Percentiles rank a stretch among this genome's conserved stretches.
Evolutionary conservation across 2,113 vertebrate genomes (phyloP).

Genomic region (Pogona vitticeps): DNA sequence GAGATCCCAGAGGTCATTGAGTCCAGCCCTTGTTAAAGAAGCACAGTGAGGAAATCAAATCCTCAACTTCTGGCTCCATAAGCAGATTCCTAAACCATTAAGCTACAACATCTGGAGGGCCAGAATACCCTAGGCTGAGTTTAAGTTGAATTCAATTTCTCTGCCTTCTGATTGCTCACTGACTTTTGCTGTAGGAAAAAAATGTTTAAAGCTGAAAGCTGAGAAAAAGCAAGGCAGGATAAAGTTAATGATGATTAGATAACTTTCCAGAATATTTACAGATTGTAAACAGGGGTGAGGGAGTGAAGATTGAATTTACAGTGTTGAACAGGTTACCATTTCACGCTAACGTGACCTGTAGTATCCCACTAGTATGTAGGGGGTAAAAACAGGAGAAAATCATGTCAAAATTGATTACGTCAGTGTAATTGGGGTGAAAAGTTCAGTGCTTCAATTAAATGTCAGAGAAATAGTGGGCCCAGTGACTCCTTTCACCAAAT

Average conservation of each 20-base stretch:
- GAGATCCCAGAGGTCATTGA: too few relatives aligned
- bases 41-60: too few relatives aligned
- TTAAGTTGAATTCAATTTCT: too few relatives aligned
- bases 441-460: conserved; percentile 48
- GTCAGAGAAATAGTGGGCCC: conserved; percentile 28
- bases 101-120: too few relatives aligned
- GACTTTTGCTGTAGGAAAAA: not conserved
- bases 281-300: not conserved
- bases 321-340: conserved; percentile 49
- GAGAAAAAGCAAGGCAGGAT: conserved; percentile 29
- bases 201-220: conserved; percentile 39
- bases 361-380: conserved; percentile 41
- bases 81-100: too few relatives aligned
- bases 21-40: too few relatives aligned
- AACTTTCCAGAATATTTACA: conserved; percentile 43
- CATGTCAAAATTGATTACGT: conserved; percentile 58
- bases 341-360: conserved; percentile 47
- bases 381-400: conserved; percentile 32
- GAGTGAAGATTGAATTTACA: conserved; percentile 47
- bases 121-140: too few relatives aligned
- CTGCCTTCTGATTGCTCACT: too few relatives aligned
- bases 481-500: conserved; percentile 42
- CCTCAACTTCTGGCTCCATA: too few relatives aligned
- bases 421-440: conserved; percentile 65
- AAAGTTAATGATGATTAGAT: conserved; percentile 62